These are phyloP conservation scores for Chunga burmeisteri DNA, from an alignment of 2,113 vertebrate species.

Conservation along the genomic window DNA sequence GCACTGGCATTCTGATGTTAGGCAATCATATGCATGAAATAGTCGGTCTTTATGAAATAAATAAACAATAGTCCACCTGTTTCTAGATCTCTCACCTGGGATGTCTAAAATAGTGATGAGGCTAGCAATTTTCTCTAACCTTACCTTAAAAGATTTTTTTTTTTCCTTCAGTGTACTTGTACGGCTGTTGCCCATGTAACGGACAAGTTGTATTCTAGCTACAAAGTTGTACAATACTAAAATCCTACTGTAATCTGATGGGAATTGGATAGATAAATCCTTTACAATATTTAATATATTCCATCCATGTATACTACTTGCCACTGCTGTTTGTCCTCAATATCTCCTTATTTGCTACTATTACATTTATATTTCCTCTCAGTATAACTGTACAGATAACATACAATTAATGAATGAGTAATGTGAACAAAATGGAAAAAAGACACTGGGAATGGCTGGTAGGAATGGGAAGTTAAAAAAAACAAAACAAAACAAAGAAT, in stretches of 20 bases:
- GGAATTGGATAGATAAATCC: neutral
- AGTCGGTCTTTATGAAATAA: neutral
- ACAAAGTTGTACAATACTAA: neutral
- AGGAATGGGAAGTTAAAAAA: neutral
- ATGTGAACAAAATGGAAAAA: neutral
- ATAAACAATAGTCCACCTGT: accelerated
- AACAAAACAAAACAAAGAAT: neutral
- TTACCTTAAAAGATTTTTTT: neutral
- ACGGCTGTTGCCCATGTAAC: neutral
- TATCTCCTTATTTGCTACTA: neutral
- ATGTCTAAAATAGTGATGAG: neutral
- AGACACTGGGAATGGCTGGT: neutral
- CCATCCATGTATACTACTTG: neutral
- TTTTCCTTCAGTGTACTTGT: neutral
- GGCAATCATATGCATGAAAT: neutral
- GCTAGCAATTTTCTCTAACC: neutral
- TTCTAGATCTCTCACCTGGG: neutral
- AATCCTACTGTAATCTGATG: neutral
- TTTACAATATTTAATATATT: neutral
- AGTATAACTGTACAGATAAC: neutral
- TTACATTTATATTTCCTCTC: neutral
- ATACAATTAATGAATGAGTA: neutral
- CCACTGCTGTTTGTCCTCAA: neutral
- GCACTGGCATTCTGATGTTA: neutral
- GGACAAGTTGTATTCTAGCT: neutral